A percentile compares a stretch with the other conserved stretches of the same genome.
These are phyloP conservation scores for Mimumesa dahlbomi DNA, from an alignment of 2,888 invertebrate species.

Conservation along the genomic window DNA sequence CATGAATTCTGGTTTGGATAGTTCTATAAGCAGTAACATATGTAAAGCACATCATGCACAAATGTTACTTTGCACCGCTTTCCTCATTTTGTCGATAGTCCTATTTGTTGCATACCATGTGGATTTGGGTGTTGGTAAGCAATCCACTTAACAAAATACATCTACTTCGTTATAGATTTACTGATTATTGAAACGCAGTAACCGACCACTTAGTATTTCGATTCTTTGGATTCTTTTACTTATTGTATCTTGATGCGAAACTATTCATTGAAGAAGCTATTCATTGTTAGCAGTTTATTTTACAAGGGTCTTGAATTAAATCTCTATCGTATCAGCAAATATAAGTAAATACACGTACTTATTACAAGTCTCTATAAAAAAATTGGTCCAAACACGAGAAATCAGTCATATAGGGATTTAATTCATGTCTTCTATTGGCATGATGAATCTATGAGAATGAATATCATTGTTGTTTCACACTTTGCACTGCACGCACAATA, in stretches of 20 bases:
- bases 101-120: slow-evolving; percentile 81
- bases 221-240: slow-evolving; percentile 40
- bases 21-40: slow-evolving; percentile 55
- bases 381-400: not conserved
- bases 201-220: slow-evolving; percentile 49
- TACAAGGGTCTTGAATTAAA: slow-evolving; percentile 57
- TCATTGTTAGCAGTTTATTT: slow-evolving; percentile 33
- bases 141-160: slow-evolving; percentile 74
- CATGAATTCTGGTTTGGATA: slow-evolving; percentile 68
- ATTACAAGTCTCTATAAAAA: not conserved
- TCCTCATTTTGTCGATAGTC: slow-evolving; percentile 80
- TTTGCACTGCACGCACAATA: slow-evolving; percentile 73
- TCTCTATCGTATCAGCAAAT: slow-evolving; percentile 55
- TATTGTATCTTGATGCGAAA: slow-evolving; percentile 39
- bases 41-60: slow-evolving; percentile 75
- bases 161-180: slow-evolving; percentile 65
- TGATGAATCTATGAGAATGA: slow-evolving; percentile 68
- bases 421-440: slow-evolving; percentile 70
- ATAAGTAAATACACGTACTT: not conserved
- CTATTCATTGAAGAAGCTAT: slow-evolving; percentile 23
- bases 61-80: slow-evolving; percentile 79
- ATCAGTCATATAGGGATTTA: slow-evolving; percentile 63
- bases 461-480: slow-evolving; percentile 62
- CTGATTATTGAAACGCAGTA: slow-evolving; percentile 44
- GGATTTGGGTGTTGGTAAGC: slow-evolving; percentile 81